Base-by-base conservation (phyloP, 2,888 invertebrate species). In the Dicranocentrus wangi region DNA sequence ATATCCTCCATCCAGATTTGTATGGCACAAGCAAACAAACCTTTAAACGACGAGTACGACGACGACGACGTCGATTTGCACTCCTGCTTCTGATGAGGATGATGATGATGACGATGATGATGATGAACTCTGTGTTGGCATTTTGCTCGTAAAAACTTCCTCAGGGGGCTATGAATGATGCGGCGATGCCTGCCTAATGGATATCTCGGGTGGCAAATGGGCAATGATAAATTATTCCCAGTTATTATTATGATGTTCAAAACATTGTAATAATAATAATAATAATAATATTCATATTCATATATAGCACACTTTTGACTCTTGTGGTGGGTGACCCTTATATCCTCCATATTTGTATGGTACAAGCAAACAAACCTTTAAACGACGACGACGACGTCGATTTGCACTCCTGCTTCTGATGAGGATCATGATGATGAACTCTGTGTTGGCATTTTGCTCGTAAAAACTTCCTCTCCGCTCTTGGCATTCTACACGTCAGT, bases 181-280 rank as follows among this genome's bases (percentile, higher is more conserved):
- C n/a, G n/a, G n/a, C n/a, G n/a, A n/a, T n/a, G n/a, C n/a, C n/a
- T n/a, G n/a, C n/a, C n/a, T 66, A 75, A 43, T 32, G 68, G 68
- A 75, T 66, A 60, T 60, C 47, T 32, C 55, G 21, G 47, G 61
- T 75, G 75, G 66, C 55, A 75, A 66, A 66, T 68, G 58, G 75
- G 43, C 65, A 32, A 75, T 76, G 76, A 76, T 76, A 60, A 76
- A 76, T 76, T 76, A 76, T 60, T 76, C 28, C 25, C 15, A 58
- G 66, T 58, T 65, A 65, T 58, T 65, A 65, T 55, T 53, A 66
- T 60, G 28, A 76, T 61, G 66, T 76, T 58, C 10, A 47, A 47
- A 47, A 47, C 32, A 32, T 32, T 47, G 10, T 10, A 47, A 47
- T 47, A 47, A 10, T 32, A 10, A 32, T 3, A 32, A 32, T 32